Conservation (phyloP, 2,888 invertebrate genomes). For the Flexamia atlantica region DNA sequence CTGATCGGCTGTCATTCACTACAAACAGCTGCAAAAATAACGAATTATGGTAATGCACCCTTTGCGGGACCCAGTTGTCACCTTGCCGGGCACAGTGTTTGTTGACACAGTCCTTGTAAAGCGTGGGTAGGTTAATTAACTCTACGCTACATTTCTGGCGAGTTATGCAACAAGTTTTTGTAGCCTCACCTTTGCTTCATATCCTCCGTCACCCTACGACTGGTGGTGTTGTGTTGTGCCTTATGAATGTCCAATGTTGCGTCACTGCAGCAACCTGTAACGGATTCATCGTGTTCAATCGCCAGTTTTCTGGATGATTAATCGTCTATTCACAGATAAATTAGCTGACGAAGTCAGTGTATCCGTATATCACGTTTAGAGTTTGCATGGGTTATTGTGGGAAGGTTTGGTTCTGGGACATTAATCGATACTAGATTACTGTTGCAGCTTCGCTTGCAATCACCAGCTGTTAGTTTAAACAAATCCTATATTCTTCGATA, state of each 20-base stretch:
- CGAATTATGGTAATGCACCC: slow-evolving; percentile 4
- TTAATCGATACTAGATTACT: no score
- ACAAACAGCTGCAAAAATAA: not conserved
- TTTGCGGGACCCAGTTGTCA: not conserved
- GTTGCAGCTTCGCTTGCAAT: no score
- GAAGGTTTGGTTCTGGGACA: no score
- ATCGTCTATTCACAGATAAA: not conserved
- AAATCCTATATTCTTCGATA: no score
- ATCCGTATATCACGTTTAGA: no score
- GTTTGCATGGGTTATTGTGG: no score
- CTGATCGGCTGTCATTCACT: not conserved
- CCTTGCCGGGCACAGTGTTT: not conserved
- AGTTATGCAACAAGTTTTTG: slow-evolving; percentile 20
- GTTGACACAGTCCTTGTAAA: not conserved
- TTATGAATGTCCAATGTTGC: not conserved
- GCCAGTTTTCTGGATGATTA: not conserved
- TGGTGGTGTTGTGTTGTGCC: not conserved
- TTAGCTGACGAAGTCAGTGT: not conserved
- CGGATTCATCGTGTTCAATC: not conserved
- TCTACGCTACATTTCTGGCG: not conserved
- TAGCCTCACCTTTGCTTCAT: slow-evolving; percentile 45
- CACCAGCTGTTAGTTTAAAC: no score
- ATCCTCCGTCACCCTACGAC: not conserved
- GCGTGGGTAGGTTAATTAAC: not conserved
- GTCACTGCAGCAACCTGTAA: not conserved